These are phyloP conservation scores for Nesoenas mayeri DNA, from an alignment of 2,113 vertebrate genomes.

Conservation along the genomic window DNA sequence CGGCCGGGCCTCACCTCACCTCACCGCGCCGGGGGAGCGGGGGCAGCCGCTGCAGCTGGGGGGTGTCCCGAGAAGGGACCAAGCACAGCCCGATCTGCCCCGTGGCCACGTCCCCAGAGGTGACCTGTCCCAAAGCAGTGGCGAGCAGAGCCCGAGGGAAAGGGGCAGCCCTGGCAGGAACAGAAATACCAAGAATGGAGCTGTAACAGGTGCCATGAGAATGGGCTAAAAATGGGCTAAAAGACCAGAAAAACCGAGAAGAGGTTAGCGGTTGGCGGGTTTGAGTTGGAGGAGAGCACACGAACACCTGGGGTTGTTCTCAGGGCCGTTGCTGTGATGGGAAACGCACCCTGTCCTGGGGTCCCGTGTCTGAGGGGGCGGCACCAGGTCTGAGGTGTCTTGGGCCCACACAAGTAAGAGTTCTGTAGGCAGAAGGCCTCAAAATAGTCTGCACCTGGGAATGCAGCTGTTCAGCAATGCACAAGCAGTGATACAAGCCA, in stretches of 20 bases:
- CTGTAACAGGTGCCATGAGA: too few species aligned
- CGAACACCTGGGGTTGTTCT: too few species aligned
- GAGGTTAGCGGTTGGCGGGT: not conserved
- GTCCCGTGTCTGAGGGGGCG: not conserved
- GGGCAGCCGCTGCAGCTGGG: accelerated
- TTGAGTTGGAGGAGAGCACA: too few species aligned
- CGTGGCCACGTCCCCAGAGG: too few species aligned
- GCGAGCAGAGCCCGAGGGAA: not conserved
- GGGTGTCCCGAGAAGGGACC: accelerated
- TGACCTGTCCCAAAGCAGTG: not conserved
- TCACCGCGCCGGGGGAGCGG: too few species aligned
- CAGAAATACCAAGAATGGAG: not conserved
- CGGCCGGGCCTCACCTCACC: too few species aligned
- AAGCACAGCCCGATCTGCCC: accelerated
- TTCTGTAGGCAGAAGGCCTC: not conserved
- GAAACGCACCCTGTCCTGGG: too few species aligned
- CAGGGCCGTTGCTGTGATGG: too few species aligned
- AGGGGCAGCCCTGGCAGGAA: too few species aligned
- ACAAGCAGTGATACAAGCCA: accelerated
- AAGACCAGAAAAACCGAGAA: not conserved
- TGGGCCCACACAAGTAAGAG: too few species aligned
- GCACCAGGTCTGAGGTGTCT: too few species aligned
- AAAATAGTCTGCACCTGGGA: accelerated
- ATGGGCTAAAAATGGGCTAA: not conserved
- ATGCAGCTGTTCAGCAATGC: not conserved